Percentiles rank a stretch among this genome's conserved stretches.
phyloP scores from a whole-genome alignment of 2,113 vertebrate species.

The Colinus virginianus region DNA sequence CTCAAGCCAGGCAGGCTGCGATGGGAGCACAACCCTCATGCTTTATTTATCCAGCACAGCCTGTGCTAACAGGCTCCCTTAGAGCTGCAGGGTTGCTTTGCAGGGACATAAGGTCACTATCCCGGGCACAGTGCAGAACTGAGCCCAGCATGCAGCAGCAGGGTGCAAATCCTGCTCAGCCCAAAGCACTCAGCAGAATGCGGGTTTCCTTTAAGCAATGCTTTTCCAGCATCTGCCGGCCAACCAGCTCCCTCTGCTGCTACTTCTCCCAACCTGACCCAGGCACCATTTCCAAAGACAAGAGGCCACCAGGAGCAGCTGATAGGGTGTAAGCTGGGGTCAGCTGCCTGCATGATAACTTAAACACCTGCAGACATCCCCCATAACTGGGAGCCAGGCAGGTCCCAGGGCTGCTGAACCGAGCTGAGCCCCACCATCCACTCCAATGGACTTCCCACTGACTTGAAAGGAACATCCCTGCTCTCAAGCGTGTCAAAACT shows the following conservation, averaged over 20 bases:
- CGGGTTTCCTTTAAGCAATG: not conserved
- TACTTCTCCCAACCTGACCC: not conserved
- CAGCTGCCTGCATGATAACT: not conserved
- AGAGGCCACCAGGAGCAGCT: not conserved
- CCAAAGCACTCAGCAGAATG: not conserved
- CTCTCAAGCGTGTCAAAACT: too few relatives aligned
- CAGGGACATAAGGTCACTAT: not conserved
- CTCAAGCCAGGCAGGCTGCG: not conserved
- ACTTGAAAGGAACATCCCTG: too few relatives aligned
- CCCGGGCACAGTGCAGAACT: not conserved
- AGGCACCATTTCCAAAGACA: not conserved
- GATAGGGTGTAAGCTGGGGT: not conserved
- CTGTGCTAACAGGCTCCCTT: not conserved
- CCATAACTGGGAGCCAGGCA: too few relatives aligned
- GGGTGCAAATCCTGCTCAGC: not conserved
- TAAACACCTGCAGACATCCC: not conserved
- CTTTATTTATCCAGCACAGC: not conserved
- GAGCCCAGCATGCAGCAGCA: not conserved
- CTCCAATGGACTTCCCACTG: too few relatives aligned
- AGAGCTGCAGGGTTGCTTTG: not conserved
- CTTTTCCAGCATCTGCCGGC: not conserved
- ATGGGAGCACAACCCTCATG: not conserved
- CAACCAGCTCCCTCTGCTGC: constrained; percentile 68
- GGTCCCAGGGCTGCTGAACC: too few relatives aligned
- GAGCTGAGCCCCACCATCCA: too few relatives aligned